These are phyloP conservation scores for Tragelaphus scriptus DNA, from an alignment of 2,113 vertebrate genomes.

Conservation along the genomic window DNA sequence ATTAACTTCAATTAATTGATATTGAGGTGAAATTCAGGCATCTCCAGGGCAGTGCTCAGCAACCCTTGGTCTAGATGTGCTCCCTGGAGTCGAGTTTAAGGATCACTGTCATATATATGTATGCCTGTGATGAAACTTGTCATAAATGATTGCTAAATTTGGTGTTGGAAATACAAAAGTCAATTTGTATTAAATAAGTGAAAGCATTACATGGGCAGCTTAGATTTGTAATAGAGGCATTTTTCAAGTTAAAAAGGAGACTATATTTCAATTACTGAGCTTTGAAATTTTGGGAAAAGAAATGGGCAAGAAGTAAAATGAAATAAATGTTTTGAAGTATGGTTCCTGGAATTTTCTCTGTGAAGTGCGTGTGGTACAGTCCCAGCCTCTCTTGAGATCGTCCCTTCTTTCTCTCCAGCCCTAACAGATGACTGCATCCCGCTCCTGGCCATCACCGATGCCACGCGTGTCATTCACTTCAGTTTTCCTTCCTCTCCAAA, in stretches of 20 bases:
- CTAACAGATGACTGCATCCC: conserved; percentile 85
- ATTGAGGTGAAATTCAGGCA: background rate
- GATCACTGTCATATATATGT: background rate
- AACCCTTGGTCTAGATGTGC: background rate
- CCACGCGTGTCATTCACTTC: conserved; percentile 90
- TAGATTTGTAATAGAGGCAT: background rate
- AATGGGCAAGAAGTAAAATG: background rate
- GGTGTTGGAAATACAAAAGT: background rate
- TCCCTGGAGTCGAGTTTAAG: background rate
- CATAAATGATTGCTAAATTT: background rate
- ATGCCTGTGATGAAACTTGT: background rate
- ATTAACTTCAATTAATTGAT: background rate
- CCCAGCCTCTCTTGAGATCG: background rate
- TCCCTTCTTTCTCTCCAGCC: conserved; percentile 76
- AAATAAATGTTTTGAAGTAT: background rate
- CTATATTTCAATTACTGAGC: background rate
- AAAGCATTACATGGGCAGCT: background rate
- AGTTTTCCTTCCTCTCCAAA: conserved; percentile 86
- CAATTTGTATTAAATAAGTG: background rate
- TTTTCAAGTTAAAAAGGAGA: background rate
- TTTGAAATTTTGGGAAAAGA: background rate
- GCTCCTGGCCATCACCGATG: conserved; percentile 86
- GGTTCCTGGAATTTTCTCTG: background rate
- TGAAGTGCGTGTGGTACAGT: rapidly evolving
- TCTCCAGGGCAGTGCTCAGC: too few species aligned